Evolutionary conservation across 2,888 invertebrate genomes (phyloP).

Genomic region (Melanchra persicariae): DNA sequence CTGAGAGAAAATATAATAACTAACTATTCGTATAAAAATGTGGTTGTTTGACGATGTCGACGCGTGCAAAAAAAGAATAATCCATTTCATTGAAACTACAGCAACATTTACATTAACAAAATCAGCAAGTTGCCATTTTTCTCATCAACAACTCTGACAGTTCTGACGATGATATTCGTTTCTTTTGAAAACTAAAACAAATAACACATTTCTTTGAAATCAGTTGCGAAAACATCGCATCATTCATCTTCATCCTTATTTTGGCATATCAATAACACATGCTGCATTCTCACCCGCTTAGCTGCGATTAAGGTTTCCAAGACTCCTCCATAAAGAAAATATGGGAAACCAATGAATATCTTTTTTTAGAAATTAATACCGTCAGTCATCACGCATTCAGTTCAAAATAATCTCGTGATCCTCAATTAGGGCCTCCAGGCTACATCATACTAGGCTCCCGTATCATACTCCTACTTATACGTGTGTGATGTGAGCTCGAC

Average conservation of each 20-base stretch:
- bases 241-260: conserved; percentile 31
- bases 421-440: too few relatives aligned
- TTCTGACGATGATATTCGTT: conserved; percentile 33
- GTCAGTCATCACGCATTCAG: too few relatives aligned
- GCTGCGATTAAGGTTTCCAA: not conserved
- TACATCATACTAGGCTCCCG: not conserved
- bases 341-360: not conserved
- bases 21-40: not conserved
- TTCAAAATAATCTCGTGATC: not conserved
- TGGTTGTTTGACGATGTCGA: not conserved
- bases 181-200: conserved; percentile 33
- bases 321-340: not conserved
- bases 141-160: conserved; percentile 39
- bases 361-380: not conserved
- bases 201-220: conserved; percentile 9
- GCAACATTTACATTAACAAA: conserved; percentile 3
- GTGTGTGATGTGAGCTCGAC: conserved; percentile 6
- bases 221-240: conserved; percentile 31
- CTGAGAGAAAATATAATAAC: too few relatives aligned
- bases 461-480: not conserved
- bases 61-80: not conserved
- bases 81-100: conserved; percentile 18
- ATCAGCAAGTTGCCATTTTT: conserved; percentile 36
- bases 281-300: not conserved
- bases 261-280: not conserved